These are phyloP conservation scores for Phoenicopterus ruber DNA, from an alignment of 2,113 vertebrate species.

Conservation along the genomic window DNA sequence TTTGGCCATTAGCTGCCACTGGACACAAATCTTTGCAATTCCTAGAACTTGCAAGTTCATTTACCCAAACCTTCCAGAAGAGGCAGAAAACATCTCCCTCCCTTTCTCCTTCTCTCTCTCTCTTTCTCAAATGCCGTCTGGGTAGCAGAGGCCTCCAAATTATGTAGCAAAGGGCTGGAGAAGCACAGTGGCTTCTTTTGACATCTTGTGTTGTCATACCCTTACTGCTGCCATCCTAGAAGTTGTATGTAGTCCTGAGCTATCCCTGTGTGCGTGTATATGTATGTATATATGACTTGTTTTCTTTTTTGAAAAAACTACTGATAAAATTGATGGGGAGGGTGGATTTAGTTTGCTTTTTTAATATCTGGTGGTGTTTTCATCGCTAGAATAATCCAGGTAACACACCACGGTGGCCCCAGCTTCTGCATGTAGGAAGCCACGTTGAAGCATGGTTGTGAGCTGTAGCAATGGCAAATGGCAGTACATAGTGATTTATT, in stretches of 20 bases:
- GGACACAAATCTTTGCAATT: background rate
- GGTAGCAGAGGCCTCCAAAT: slow-evolving; percentile 56
- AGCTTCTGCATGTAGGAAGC: background rate
- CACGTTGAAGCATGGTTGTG: slow-evolving; percentile 55
- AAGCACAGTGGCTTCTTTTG: slow-evolving; percentile 60
- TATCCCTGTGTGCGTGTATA: slow-evolving; percentile 34
- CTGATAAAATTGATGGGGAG: background rate
- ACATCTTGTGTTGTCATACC: slow-evolving; percentile 41
- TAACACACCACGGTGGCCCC: background rate
- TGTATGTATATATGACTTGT: slow-evolving; percentile 9
- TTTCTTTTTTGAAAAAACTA: background rate
- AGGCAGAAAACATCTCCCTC: background rate
- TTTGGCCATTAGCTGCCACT: slow-evolving; percentile 1
- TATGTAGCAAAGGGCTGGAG: slow-evolving; percentile 59
- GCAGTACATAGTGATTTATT: background rate
- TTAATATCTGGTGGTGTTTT: background rate
- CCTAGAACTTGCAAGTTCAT: background rate
- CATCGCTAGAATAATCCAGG: background rate
- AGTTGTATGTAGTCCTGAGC: slow-evolving; percentile 31
- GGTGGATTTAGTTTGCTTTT: background rate
- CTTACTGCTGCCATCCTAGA: slow-evolving; percentile 38
- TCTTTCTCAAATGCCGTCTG: background rate
- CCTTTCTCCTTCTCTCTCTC: background rate
- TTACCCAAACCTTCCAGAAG: background rate
- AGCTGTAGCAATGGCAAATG: background rate